phyloP scores from a whole-genome alignment of 2,797 vertebrate species.

The Sebastolobus altivelis region DNA sequence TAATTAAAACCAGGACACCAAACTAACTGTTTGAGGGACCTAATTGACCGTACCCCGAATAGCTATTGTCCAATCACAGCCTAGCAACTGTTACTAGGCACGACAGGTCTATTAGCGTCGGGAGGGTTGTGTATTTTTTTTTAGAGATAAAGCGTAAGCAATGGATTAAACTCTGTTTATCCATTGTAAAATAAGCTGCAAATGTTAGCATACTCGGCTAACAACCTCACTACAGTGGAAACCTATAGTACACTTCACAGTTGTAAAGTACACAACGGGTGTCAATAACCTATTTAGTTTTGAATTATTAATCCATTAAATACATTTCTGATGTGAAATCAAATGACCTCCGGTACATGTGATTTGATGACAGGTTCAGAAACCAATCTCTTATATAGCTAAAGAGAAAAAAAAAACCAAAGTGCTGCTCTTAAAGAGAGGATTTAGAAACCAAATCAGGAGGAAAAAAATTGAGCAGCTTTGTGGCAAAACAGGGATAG shows the following conservation, averaged over 20 bases:
- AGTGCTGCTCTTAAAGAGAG: background rate
- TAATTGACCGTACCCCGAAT: background rate
- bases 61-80: background rate
- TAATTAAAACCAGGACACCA: background rate
- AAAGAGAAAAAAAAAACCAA: background rate
- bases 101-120: background rate
- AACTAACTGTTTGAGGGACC: background rate
- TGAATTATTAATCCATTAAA: background rate
- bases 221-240: too few relatives aligned
- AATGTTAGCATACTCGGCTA: too few relatives aligned
- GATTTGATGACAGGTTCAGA: background rate
- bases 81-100: background rate
- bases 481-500: background rate
- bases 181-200: too few relatives aligned
- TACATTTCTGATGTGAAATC: background rate
- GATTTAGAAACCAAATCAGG: conserved; percentile 10
- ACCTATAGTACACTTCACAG: too few relatives aligned
- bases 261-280: too few relatives aligned
- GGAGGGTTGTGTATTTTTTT: background rate
- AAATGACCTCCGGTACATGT: background rate
- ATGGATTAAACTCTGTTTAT: too few relatives aligned
- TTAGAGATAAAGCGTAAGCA: too few relatives aligned
- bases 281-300: background rate
- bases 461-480: background rate
- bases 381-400: background rate